phyloP scores from a whole-genome alignment of 2,888 invertebrate genomes.

The Carcina quercana region DNA sequence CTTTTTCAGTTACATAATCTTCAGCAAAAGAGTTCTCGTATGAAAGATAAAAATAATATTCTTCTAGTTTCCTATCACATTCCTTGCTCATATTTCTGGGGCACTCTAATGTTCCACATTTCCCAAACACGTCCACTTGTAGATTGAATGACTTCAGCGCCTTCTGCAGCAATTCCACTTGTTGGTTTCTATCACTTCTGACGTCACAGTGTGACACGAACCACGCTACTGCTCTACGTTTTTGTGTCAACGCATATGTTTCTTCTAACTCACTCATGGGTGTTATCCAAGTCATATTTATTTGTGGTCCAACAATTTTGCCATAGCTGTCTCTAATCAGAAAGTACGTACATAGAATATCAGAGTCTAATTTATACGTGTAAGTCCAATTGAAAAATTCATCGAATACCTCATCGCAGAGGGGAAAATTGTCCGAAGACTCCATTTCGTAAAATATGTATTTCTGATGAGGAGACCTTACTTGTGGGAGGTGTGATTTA shows the following conservation, averaged over 20 bases:
- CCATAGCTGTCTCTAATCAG: conserved; percentile 31
- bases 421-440: conserved; percentile 38
- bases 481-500: too few relatives aligned
- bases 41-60: conserved; percentile 52
- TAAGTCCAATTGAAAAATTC: conserved; percentile 57
- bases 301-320: conserved; percentile 35
- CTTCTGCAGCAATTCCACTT: conserved; percentile 25
- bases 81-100: conserved; percentile 37
- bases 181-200: conserved; percentile 35
- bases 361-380: conserved; percentile 51
- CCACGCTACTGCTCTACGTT: conserved; percentile 43
- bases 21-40: conserved; percentile 51
- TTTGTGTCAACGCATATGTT: conserved; percentile 24
- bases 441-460: conserved; percentile 50
- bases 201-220: conserved; percentile 46
- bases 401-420: conserved; percentile 32
- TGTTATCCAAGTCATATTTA: conserved; percentile 32
- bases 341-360: conserved; percentile 45
- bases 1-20: conserved; percentile 58
- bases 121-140: conserved; percentile 40
- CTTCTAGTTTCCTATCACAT: conserved; percentile 29
- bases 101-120: conserved; percentile 39
- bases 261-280: conserved; percentile 22
- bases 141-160: conserved; percentile 31
- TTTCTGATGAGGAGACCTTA: conserved; percentile 34